Evolutionary conservation across 2,888 invertebrate genomes (phyloP), one percentile per base, ranked within the genome.

Genomic region (Tipula confusa): DNA sequence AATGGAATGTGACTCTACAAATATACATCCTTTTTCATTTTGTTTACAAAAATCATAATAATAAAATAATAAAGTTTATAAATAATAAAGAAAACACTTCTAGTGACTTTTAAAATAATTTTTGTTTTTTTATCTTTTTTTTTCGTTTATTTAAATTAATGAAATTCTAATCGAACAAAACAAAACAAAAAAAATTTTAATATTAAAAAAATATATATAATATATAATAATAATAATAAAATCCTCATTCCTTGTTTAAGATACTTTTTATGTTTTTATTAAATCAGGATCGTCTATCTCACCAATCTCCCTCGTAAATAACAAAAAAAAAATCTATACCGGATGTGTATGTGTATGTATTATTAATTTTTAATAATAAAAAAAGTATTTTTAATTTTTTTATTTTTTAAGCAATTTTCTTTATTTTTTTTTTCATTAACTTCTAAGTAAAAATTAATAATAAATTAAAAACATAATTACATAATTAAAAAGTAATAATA

Each of bases 1-100:
- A 29, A 80, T 80, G 80, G 80, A 80, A 80, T 80, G 80, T 80
- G 80, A 80, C 80, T n/a, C n/a, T 80, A 29, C 29, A 29, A 64
- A 64, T 64, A 64, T 64, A 64, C 64, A 24, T 64, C 64, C 64
- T 64, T 64, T 43, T 64, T 64, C 64, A 64, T 64, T 64, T 64
- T 64, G 64, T 64, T 64, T 64, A 24, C 24, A 64, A 24, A 24
- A 64, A 64, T 43, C 2, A 15, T 64, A 64, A 48, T 48, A 48
- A n/a, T n/a, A n/a, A n/a, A n/a, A n/a, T n/a, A n/a, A n/a, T n/a
- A n/a, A n/a, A n/a, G 38, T 43, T 9, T 24, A 64, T 64, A 64
- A 64, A 64, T 43, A 43, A 43, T 18, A 64, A 64, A 64, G 64
- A 64, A 64, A 64, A 64, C 64, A 64, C 64, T 64, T 64, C 64